phyloP scores from a whole-genome alignment of 2,797 vertebrate genomes.

The Pangasius sanitwongsei region DNA sequence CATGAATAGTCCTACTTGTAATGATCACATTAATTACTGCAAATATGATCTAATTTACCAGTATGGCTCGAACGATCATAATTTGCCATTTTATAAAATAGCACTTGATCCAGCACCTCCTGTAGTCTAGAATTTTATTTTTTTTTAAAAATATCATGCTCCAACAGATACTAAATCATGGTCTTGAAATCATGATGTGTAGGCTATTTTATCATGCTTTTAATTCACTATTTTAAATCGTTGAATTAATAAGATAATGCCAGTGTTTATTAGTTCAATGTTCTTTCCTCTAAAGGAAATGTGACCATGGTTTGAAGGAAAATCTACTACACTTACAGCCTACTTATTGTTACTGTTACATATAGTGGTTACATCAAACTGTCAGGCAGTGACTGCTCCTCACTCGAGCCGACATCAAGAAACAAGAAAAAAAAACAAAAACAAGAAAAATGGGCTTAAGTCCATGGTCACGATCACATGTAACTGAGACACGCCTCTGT shows the following conservation, averaged over 20 bases:
- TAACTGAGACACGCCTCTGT: not conserved
- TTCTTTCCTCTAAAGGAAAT: too few relatives aligned
- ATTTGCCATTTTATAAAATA: not conserved
- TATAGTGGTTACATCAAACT: not conserved
- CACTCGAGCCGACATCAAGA: not conserved
- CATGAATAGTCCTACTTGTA: not conserved
- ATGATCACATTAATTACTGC: not conserved
- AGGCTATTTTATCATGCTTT: not conserved
- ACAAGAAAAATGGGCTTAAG: not conserved
- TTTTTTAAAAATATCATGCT: not conserved
- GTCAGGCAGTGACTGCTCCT: not conserved
- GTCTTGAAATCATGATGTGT: too few relatives aligned
- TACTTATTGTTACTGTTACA: not conserved
- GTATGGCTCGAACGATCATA: not conserved
- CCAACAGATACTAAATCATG: not conserved
- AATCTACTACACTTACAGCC: too few relatives aligned
- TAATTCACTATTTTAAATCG: not conserved
- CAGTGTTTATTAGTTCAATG: not conserved
- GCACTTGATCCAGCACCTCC: not conserved
- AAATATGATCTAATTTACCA: not conserved
- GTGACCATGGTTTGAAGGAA: not conserved
- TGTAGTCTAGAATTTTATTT: not conserved
- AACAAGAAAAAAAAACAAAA: not conserved
- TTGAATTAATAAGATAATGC: not conserved
- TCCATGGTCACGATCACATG: not conserved